Evolutionary conservation across 2,888 invertebrate genomes (phyloP), one percentile per base, ranked within the genome.

Genomic region (Cinara cedri): DNA sequence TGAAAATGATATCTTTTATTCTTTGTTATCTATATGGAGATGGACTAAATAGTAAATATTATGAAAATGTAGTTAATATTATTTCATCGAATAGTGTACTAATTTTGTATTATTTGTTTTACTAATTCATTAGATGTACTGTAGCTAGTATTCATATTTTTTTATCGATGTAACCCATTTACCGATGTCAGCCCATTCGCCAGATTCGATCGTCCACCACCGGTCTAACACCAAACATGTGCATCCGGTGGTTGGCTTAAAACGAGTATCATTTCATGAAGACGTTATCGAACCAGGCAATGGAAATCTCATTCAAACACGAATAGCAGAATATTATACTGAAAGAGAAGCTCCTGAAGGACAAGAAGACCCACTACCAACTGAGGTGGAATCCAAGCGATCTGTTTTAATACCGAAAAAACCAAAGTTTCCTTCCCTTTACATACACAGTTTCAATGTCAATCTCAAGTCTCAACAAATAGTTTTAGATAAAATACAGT

Each of bases 201-300:
- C 68, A 16, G 76, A 76, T 21, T 66, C 68, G 26, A 68, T 68
- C 21, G 68, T 76, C 14, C 55, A 76, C 21, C 66, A 34, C 21
- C 66, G 76, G 11, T 68, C 66, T 1, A 57, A 68, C 65, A 76
- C 55, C 19, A 76, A 26, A 34, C 68, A 57, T 14, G 46, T 76
- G 16, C 57, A 66, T 42, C 55, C 76, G 3, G 57, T 68, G 19
- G 68, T 76, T 6, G 51, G 34, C 11, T 4, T 21, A 1, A 68
- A 76, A 68, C 68, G 76, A 46, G 68, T 68, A 16, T 68, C 76
- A 2, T 76, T 76, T 14, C 55, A 76, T 4, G 76, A 76, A 76
- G 68, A 76, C 11, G 76, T 68, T n/a, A 16, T 26, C 21, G 66
- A 76, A 49, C 68, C 46, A 2, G 26, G 44, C 6, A 55, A 26